These are phyloP conservation scores for Pterostichus madidus DNA, from an alignment of 2,888 invertebrate genomes.

Conservation along the genomic window DNA sequence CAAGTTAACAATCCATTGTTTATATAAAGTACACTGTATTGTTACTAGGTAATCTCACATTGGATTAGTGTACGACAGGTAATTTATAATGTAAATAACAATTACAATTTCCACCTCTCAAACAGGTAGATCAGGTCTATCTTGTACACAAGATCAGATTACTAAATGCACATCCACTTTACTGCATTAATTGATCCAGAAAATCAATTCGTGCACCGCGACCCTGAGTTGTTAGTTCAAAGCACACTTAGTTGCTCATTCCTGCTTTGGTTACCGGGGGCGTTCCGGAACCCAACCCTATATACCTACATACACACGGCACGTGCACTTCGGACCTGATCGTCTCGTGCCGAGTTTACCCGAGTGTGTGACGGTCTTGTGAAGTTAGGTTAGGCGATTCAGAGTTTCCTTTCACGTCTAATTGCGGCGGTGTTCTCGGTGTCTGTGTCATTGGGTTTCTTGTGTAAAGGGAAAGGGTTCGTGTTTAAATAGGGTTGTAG, in stretches of 20 bases:
- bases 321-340: neutral
- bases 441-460: neutral
- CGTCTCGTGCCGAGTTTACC: neutral
- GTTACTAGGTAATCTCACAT: no score
- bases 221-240: neutral
- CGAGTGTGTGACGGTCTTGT: neutral
- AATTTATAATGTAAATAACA: no score
- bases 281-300: neutral
- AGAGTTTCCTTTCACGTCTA: neutral
- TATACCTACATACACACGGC: neutral
- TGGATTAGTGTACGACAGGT: no score
- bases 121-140: no score
- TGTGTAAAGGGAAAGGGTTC: no score
- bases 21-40: no score
- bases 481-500: no score
- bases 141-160: neutral
- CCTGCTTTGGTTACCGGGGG: constrained; percentile 2
- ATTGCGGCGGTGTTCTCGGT: neutral
- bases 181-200: constrained; percentile 2
- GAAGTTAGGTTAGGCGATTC: neutral
- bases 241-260: constrained; percentile 11
- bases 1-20: no score
- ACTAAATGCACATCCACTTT: constrained; percentile 7
- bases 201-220: neutral
- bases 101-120: no score